phyloP scores from a whole-genome alignment of 1,140 invertebrate genomes.

The Orius insidiosus region DNA sequence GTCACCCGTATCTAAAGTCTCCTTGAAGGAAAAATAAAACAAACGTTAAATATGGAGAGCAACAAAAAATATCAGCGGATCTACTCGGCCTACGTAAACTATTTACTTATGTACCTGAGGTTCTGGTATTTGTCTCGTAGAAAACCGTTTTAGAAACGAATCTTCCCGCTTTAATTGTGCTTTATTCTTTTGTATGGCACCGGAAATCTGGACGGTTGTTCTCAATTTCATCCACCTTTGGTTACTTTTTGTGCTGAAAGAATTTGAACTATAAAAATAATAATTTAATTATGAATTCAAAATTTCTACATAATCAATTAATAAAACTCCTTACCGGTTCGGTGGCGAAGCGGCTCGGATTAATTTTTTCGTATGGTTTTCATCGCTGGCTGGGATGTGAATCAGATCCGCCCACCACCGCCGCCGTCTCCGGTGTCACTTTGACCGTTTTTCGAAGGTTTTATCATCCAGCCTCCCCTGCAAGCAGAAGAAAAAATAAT shows the following conservation, averaged over 20 bases:
- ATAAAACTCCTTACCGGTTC: no score
- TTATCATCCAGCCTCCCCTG: no score
- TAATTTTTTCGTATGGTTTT: neutral
- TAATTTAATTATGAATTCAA: neutral
- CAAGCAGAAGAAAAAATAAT: no score
- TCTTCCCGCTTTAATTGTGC: conserved; percentile 79
- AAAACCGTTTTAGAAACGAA: conserved; percentile 86
- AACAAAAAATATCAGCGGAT: no score
- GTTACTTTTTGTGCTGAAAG: conserved; percentile 66
- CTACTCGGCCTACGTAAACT: neutral
- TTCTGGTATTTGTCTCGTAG: conserved; percentile 75
- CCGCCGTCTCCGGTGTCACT: no score
- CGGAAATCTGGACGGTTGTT: conserved; percentile 79
- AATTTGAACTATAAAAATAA: conserved; percentile 7
- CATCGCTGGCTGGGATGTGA: neutral
- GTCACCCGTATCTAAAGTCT: conserved; percentile 42
- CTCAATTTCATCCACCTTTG: conserved; percentile 88
- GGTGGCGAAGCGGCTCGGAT: no score
- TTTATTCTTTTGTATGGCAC: conserved; percentile 61
- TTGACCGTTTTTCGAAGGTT: no score
- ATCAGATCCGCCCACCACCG: neutral
- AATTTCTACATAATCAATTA: no score
- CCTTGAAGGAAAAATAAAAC: conserved; percentile 25
- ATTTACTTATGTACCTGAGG: conserved; percentile 37
- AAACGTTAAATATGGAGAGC: no score